Evolutionary conservation across 2,113 vertebrate genomes (phyloP).

Genomic region (Microtus oregoni): DNA sequence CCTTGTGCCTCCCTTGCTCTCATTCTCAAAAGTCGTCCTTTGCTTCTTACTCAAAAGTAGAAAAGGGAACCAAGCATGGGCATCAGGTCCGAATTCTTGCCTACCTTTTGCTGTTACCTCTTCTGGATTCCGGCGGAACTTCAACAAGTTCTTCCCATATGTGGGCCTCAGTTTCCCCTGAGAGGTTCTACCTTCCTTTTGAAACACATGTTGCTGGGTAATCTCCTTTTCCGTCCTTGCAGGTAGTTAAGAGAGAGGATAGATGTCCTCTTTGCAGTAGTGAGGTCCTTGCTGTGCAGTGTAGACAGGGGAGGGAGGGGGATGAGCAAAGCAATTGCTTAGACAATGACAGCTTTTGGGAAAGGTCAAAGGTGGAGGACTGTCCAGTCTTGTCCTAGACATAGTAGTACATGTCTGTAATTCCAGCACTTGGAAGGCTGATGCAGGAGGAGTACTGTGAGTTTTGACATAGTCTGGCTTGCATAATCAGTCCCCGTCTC

Average conservation of each 20-base stretch:
- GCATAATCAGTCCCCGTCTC: not conserved
- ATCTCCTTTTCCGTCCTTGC: not conserved
- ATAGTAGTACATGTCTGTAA: not conserved
- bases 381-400: not conserved
- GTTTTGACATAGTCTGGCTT: not conserved
- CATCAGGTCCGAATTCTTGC: conserved; percentile 6
- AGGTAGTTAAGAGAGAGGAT: not conserved
- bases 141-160: not conserved
- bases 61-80: not conserved
- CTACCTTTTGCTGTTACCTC: not conserved
- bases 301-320: not conserved
- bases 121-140: not conserved
- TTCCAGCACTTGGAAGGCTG: not conserved
- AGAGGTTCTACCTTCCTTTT: not conserved
- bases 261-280: not conserved
- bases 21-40: not conserved
- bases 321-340: not conserved
- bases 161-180: conserved; percentile 8
- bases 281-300: not conserved
- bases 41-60: conserved; percentile 27
- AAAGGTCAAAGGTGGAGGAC: not conserved
- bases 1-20: not conserved
- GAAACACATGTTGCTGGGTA: conserved; percentile 18
- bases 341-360: conserved; percentile 1
- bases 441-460: not conserved